Percentiles rank a stretch among this genome's conserved stretches.
Evolutionary conservation across 2,888 invertebrate species (phyloP).

Genomic region (Aspidiotus rigidus): DNA sequence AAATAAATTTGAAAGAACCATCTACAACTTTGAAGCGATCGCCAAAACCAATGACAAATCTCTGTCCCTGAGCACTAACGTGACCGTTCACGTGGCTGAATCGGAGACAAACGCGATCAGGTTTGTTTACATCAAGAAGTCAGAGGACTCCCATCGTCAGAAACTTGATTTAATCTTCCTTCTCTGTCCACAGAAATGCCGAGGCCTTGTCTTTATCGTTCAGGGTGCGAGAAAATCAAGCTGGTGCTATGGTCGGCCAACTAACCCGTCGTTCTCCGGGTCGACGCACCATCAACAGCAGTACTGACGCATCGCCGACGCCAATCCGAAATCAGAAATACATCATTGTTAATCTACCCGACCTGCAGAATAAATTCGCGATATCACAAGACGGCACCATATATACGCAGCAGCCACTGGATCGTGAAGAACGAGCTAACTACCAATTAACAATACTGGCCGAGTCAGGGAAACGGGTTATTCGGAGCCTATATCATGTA

Average conservation of each 20-base stretch:
- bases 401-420: constrained; percentile 65
- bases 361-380: constrained; percentile 66
- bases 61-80: constrained; percentile 65
- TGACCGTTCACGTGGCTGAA: constrained; percentile 73
- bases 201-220: constrained; percentile 62
- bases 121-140: background rate
- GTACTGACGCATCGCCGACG: constrained; percentile 32
- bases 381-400: constrained; percentile 68
- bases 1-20: constrained; percentile 55
- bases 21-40: constrained; percentile 74
- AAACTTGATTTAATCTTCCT: background rate
- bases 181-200: constrained; percentile 29
- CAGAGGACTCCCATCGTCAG: background rate
- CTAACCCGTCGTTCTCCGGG: constrained; percentile 41
- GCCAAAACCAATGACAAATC: constrained; percentile 56
- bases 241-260: constrained; percentile 63
- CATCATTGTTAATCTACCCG: constrained; percentile 72
- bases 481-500: constrained; percentile 46
- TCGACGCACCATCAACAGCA: constrained; percentile 5
- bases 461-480: constrained; percentile 60
- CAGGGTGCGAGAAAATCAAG: constrained; percentile 64
- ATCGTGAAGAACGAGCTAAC: constrained; percentile 61
- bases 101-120: constrained; percentile 57
- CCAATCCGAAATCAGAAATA: constrained; percentile 49
- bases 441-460: constrained; percentile 72